These are phyloP conservation scores for Bubo scandiacus DNA, from an alignment of 2,113 vertebrate genomes.

Conservation along the genomic window DNA sequence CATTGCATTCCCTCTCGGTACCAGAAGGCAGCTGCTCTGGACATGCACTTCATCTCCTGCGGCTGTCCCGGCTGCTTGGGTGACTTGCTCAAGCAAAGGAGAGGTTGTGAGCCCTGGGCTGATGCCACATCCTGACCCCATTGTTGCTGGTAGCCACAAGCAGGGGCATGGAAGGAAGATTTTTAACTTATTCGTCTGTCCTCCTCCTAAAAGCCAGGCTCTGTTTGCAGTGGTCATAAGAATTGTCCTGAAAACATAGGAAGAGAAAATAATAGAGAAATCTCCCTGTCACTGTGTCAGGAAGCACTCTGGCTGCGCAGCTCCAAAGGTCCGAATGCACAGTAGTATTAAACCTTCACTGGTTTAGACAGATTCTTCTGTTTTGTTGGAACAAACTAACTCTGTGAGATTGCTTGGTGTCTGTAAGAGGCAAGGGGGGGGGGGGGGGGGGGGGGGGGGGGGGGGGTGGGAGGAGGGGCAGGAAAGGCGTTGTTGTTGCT, in stretches of 20 bases:
- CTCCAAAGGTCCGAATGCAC: neutral
- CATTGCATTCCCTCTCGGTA: conserved; percentile 49
- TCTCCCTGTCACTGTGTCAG: neutral
- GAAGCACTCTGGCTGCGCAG: neutral
- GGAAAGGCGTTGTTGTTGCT: conserved; percentile 18
- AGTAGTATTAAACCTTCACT: conserved; percentile 44
- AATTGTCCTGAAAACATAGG: neutral
- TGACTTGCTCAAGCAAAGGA: neutral
- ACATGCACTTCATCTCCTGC: neutral
- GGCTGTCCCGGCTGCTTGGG: neutral
- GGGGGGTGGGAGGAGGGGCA: neutral
- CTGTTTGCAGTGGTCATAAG: neutral
- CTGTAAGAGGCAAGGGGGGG: neutral
- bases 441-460: neutral
- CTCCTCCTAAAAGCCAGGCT: neutral
- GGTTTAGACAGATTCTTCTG: conserved; percentile 1
- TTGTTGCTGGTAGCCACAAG: neutral
- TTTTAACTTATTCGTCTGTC: neutral
- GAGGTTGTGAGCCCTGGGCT: neutral
- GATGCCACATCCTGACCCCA: neutral
- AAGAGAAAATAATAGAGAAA: neutral
- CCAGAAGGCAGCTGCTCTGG: conserved; percentile 58
- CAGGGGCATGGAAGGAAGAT: neutral
- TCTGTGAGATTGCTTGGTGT: neutral
- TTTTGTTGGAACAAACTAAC: conserved; percentile 40